Base-by-base conservation (phyloP, 2,797 vertebrate genomes). In the Mormyrops attenuatus region DNA sequence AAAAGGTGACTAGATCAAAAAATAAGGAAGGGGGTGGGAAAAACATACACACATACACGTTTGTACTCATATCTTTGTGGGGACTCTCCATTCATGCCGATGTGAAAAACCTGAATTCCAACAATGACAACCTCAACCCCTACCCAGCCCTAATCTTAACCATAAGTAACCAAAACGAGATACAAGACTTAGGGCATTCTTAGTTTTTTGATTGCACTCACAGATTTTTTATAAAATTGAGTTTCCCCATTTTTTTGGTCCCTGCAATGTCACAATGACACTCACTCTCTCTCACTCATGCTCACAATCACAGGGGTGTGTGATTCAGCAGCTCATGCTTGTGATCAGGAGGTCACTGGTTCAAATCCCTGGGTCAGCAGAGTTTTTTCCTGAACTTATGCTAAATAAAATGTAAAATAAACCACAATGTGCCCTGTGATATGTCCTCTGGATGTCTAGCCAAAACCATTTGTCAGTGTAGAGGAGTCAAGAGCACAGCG, bases 401-500 rank as follows among this genome's bases (percentile, higher is more conserved):
- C 3, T 69, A 34, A 69, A 69, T 41, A 20, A 41, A 41, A 41
- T 8, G 38, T 41, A 3, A 17, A 77, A 41, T 41, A 77, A 77
- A 38, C 1, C 69, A 77, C 69, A 7, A 17, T 38, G 13, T 77
- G 15, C 17, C 6, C 34, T 77, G 30, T 3, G 5, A 77, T 20
- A 41, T 17, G 69, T 41, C 93, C 93, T 94, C 95, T 94, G 93
- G 94, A 92, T 92, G 90, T 88, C 92, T 94, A 93, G 94, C 93
- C 91, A 92, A 85, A 88, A 92, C 92, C 94, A 95, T 93, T 91
- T 91, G 77, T 88, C 20, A 92, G 63, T 9, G 8, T 63, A 9
- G 22, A 30, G 17, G 91, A 90, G 91, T 87, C 80, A 1, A 88
- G 11, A 93, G 93, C 94, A 92, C 93, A 90, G 92, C 95, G 94